These are phyloP conservation scores for Esox masquinongy DNA, from an alignment of 2,797 vertebrate species.

Conservation along the genomic window DNA sequence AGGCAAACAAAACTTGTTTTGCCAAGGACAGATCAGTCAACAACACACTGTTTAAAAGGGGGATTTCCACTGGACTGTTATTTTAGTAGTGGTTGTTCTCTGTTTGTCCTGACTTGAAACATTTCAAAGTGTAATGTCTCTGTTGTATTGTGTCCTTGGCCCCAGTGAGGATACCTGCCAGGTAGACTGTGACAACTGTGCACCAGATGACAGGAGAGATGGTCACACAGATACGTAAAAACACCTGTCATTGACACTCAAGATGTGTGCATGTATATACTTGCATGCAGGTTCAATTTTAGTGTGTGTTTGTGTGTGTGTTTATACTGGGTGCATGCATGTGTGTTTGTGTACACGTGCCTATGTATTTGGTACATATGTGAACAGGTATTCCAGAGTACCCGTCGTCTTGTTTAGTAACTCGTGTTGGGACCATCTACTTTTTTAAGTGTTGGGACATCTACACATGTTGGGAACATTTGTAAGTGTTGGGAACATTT, in stretches of 20 bases:
- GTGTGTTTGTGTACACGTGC: neutral
- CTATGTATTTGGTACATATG: neutral
- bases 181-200: neutral
- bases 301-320: no score
- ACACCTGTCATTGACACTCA: constrained; percentile 5
- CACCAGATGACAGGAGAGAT: constrained; percentile 4
- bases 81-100: neutral
- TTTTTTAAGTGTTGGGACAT: no score
- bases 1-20: no score
- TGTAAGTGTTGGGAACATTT: no score
- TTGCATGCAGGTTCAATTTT: no score
- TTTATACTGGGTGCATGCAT: neutral
- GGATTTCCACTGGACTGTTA: no score
- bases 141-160: neutral
- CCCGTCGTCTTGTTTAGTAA: neutral
- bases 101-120: neutral
- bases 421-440: no score
- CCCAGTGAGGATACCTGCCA: neutral
- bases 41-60: no score
- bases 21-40: no score
- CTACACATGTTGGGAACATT: no score
- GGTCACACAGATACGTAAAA: neutral
- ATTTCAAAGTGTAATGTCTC: neutral
- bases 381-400: neutral
- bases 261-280: neutral